Conservation (phyloP, 2,797 vertebrate species). For the Echiichthys vipera region DNA sequence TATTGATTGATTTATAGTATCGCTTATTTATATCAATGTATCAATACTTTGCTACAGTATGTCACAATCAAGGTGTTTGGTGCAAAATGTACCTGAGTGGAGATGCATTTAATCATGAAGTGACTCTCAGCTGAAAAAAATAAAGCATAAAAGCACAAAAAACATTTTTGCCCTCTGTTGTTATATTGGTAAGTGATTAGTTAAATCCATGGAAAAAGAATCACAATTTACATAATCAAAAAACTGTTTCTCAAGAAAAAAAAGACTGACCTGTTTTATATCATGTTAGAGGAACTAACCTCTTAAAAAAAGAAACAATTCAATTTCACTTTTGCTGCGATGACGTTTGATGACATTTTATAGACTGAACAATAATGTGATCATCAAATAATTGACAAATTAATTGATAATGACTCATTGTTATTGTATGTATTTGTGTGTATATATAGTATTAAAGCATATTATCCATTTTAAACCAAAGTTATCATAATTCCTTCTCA, state of each 20-base stretch:
- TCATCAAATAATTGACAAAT: not conserved
- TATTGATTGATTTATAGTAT: not conserved
- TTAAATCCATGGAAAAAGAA: not conserved
- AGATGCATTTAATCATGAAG: too few relatives aligned
- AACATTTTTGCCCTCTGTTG: not conserved
- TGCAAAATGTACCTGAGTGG: not conserved
- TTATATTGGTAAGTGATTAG: not conserved
- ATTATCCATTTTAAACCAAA: conserved; percentile 26
- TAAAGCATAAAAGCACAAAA: not conserved
- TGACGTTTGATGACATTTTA: not conserved
- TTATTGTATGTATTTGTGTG: too few relatives aligned
- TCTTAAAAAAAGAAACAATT: not conserved
- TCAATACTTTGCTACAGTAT: not conserved
- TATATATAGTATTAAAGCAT: conserved; percentile 17
- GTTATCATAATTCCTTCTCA: conserved; percentile 28
- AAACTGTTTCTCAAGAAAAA: not conserved
- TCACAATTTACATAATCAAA: not conserved
- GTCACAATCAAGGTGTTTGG: not conserved
- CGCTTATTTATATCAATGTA: not conserved
- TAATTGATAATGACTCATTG: conserved; percentile 13
- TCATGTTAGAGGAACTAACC: not conserved
- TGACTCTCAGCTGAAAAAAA: too few relatives aligned
- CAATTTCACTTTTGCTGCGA: not conserved
- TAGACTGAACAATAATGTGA: conserved; percentile 1
- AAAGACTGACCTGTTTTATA: not conserved